Percentiles rank a stretch among this genome's conserved stretches.
Evolutionary conservation across 1,140 invertebrate genomes (phyloP).

Genomic region (Drosophila bifasciata): DNA sequence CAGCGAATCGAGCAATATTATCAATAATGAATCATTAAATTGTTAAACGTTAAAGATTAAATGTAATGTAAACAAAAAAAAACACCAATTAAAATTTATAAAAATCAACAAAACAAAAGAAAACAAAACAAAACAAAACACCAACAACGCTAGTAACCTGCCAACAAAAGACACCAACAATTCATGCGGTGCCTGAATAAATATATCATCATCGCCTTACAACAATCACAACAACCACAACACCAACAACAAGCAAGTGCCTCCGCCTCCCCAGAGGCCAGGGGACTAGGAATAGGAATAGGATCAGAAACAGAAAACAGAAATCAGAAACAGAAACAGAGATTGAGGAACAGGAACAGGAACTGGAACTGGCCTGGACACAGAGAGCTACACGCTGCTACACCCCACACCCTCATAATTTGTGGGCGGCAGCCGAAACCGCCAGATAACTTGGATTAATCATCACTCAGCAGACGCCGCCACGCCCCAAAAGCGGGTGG

Average conservation of each 20-base stretch:
- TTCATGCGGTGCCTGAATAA: conserved; percentile 56
- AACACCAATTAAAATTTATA: conserved; percentile 27
- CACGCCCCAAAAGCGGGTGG: conserved; percentile 41
- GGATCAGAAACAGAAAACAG: conserved; percentile 1
- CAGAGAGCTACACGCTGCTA: too few relatives aligned
- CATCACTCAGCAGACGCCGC: background rate
- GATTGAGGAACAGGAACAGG: too few relatives aligned
- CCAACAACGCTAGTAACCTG: conserved; percentile 67
- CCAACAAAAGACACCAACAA: conserved; percentile 56
- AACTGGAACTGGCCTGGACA: background rate
- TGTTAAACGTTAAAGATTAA: conserved; percentile 72
- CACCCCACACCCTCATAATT: too few relatives aligned
- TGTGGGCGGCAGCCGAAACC: too few relatives aligned
- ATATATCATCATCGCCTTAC: conserved; percentile 13
- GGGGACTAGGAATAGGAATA: conserved; percentile 1
- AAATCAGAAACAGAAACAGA: too few relatives aligned
- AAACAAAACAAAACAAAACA: conserved; percentile 2
- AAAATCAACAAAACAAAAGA: conserved; percentile 10
- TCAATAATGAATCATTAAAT: conserved; percentile 52
- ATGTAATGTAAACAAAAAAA: conserved; percentile 23
- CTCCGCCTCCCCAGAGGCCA: too few relatives aligned
- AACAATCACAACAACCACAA: too few relatives aligned
- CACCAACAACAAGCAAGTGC: too few relatives aligned
- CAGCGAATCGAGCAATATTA: conserved; percentile 78
- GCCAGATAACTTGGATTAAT: conserved; percentile 20